These are phyloP conservation scores for Boulengeromyrus knoepffleri DNA, from an alignment of 2,113 vertebrate genomes.

Conservation along the genomic window DNA sequence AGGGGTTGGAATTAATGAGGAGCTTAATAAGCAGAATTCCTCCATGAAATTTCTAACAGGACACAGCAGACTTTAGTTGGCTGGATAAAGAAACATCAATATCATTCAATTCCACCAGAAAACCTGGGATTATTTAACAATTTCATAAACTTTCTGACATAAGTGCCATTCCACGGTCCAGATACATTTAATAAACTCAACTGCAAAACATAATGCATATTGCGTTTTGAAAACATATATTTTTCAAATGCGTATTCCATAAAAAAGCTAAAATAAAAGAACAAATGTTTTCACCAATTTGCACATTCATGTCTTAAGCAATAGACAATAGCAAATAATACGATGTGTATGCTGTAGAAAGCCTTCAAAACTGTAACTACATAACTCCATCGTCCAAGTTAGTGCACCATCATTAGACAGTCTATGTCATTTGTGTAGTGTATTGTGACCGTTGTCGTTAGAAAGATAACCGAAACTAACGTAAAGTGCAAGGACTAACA, in stretches of 20 bases:
- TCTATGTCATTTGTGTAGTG: not conserved
- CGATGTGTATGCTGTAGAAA: not conserved
- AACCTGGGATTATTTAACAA: not conserved
- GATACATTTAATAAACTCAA: not conserved
- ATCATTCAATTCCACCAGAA: not conserved
- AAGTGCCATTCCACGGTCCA: not conserved
- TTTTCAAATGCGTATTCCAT: not conserved
- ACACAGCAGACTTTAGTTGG: not conserved
- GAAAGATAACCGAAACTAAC: not conserved
- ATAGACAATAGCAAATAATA: not conserved
- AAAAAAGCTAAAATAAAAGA: not conserved
- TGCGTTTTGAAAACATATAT: not conserved
- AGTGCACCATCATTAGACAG: too few species aligned
- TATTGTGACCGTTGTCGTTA: not conserved
- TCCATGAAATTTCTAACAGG: not conserved
- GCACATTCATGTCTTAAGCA: not conserved
- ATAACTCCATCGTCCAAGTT: not conserved
- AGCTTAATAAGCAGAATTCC: not conserved
- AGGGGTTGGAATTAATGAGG: not conserved
- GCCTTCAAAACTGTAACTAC: not conserved
- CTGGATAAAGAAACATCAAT: not conserved
- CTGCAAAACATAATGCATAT: not conserved
- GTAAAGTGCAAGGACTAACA: not conserved
- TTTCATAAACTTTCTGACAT: not conserved
- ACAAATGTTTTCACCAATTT: not conserved